Percentiles rank a stretch among this genome's conserved stretches.
Conservation (phyloP, 2,113 vertebrate genomes). For the Sakesphorus luctuosus region DNA sequence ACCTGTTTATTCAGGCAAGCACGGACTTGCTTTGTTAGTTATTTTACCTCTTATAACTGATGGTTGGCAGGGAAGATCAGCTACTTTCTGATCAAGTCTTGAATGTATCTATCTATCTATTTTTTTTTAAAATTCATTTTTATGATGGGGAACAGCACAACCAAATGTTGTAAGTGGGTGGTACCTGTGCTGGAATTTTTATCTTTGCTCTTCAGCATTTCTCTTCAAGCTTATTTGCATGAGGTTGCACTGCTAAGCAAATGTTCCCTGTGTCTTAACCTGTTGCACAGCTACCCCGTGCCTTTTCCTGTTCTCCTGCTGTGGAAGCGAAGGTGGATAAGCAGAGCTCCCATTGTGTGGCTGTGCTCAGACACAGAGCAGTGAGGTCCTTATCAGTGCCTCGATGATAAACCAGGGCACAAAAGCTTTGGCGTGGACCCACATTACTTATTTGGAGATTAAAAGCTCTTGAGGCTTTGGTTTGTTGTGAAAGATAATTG, state of each 20-base stretch:
- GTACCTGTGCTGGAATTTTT: neutral
- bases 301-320: neutral
- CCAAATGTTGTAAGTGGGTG: neutral
- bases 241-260: neutral
- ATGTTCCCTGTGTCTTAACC: neutral
- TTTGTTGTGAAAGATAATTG: constrained; percentile 61
- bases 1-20: neutral
- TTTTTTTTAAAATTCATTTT: neutral
- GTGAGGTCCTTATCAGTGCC: neutral
- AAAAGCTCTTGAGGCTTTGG: constrained; percentile 30
- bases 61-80: neutral
- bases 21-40: neutral
- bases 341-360: fast-evolving
- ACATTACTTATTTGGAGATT: neutral
- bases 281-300: neutral
- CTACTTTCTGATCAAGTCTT: neutral
- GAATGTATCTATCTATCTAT: neutral
- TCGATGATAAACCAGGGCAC: neutral
- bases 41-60: neutral
- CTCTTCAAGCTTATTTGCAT: neutral
- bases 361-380: neutral
- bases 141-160: neutral
- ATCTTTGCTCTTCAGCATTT: neutral
- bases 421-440: neutral
- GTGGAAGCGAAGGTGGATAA: neutral